A percentile compares a stretch with the other conserved stretches of the same genome.
phyloP scores from a whole-genome alignment of 2,888 invertebrate species.

The Trypoxylon attenuatum region DNA sequence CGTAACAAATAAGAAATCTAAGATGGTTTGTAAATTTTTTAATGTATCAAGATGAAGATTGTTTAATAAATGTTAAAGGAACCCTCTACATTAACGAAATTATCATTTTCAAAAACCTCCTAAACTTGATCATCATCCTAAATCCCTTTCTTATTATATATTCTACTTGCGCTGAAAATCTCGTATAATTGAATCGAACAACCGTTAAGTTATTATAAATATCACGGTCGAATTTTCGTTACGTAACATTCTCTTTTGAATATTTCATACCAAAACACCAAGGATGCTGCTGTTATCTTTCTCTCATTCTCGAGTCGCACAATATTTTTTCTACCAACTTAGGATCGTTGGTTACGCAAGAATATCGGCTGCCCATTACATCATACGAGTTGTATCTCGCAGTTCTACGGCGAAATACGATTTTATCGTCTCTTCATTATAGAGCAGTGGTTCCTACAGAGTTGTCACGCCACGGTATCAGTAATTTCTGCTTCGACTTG shows the following conservation, averaged over 20 bases:
- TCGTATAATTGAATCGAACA: neutral
- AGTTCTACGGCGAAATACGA: neutral
- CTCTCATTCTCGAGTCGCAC: neutral
- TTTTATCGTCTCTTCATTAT: slow-evolving; percentile 5
- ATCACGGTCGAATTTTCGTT: neutral
- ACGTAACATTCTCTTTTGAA: neutral
- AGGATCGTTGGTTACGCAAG: neutral
- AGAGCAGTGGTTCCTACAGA: neutral
- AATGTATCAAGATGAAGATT: too few relatives aligned
- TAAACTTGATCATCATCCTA: too few relatives aligned
- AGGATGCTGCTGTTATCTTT: too few relatives aligned
- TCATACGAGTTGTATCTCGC: neutral
- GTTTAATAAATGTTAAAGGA: too few relatives aligned
- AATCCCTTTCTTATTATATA: too few relatives aligned
- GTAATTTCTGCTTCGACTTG: neutral
- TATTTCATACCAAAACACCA: neutral
- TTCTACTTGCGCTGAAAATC: too few relatives aligned
- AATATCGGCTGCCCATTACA: neutral
- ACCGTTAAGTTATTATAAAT: neutral
- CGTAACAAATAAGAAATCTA: too few relatives aligned
- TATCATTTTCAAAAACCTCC: too few relatives aligned
- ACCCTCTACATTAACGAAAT: too few relatives aligned
- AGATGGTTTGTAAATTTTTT: too few relatives aligned
- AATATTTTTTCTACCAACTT: neutral
- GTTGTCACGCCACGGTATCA: neutral